Evolutionary conservation across 1,140 invertebrate genomes (phyloP).

Genomic region (Monochamus saltuarius): DNA sequence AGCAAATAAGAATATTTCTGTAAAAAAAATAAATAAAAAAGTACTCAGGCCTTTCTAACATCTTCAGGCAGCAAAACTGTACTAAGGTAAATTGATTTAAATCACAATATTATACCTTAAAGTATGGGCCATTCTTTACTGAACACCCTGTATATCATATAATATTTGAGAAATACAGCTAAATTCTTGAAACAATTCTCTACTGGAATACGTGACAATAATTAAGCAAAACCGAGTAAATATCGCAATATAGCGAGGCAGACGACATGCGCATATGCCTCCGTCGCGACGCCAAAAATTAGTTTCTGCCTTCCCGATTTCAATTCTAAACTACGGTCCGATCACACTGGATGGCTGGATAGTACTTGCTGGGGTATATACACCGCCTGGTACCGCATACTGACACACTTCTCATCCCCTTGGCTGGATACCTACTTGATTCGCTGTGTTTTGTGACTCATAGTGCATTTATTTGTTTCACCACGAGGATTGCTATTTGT

Average conservation of each 20-base stretch:
- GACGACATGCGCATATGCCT: constrained; percentile 20
- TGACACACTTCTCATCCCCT: constrained; percentile 11
- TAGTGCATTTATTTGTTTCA: constrained; percentile 1
- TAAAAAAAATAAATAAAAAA: too few relatives aligned
- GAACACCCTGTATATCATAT: too few relatives aligned
- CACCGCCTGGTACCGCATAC: constrained; percentile 41
- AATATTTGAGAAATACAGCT: too few relatives aligned
- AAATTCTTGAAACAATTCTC: too few relatives aligned
- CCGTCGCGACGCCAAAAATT: constrained; percentile 33
- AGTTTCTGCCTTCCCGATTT: constrained; percentile 24
- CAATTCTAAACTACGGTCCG: constrained; percentile 30
- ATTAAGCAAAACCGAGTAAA: too few relatives aligned
- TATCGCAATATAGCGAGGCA: background rate
- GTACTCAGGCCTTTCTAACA: too few relatives aligned
- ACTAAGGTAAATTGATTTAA: too few relatives aligned
- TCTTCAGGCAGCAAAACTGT: too few relatives aligned
- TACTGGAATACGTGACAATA: too few relatives aligned
- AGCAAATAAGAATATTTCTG: too few relatives aligned
- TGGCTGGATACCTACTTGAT: constrained; percentile 1
- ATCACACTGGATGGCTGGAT: constrained; percentile 45
- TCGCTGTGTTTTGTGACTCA: background rate
- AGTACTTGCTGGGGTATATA: constrained; percentile 31
- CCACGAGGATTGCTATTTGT: constrained; percentile 24
- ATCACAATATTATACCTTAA: too few relatives aligned
- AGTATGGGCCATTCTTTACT: too few relatives aligned